A percentile compares a stretch with the other conserved stretches of the same genome.
Conservation (phyloP, 2,797 vertebrate genomes). For the Lagodon rhomboides region DNA sequence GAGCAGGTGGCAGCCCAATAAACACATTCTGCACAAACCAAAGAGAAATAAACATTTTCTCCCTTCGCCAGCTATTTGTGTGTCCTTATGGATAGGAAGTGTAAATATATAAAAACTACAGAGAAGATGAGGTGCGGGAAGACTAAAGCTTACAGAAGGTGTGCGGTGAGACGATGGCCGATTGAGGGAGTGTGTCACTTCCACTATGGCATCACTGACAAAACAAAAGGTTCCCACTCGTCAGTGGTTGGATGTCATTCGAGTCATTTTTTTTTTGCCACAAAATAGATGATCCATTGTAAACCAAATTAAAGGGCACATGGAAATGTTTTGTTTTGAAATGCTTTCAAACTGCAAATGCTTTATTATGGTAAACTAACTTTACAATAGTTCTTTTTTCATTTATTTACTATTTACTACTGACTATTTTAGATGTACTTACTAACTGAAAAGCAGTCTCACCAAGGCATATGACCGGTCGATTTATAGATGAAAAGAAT, state of each 20-base stretch:
- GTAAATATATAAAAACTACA: neutral
- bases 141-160: neutral
- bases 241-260: neutral
- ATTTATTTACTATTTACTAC: neutral
- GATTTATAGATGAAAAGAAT: neutral
- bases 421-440: too few species aligned
- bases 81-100: neutral
- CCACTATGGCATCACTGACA: neutral
- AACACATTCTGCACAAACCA: neutral
- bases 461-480: too few species aligned
- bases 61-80: neutral
- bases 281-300: neutral
- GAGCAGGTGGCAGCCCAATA: neutral
- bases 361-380: neutral
- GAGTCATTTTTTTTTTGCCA: neutral
- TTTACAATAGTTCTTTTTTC: neutral
- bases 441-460: too few species aligned
- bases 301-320: neutral
- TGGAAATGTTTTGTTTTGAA: slow-evolving; percentile 1
- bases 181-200: neutral
- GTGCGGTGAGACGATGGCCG: neutral
- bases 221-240: neutral
- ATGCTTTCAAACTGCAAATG: neutral
- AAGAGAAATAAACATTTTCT: neutral
- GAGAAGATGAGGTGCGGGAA: neutral